Conservation (phyloP, 2,113 vertebrate species). For the Apistogramma diplotaenia region DNA sequence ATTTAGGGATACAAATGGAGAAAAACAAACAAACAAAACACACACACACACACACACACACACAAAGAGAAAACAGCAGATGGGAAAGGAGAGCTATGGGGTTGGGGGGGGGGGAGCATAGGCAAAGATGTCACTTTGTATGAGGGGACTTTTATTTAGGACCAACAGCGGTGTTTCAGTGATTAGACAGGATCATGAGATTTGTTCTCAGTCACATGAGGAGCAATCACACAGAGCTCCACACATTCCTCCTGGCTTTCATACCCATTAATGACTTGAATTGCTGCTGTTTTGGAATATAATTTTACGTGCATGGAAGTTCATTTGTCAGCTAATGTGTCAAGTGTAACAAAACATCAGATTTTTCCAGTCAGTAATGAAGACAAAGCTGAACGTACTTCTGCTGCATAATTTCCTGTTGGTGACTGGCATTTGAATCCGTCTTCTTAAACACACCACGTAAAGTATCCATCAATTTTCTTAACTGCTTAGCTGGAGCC, state of each 20-base stretch:
- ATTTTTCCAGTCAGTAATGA: too few relatives aligned
- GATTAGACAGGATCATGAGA: slow-evolving; percentile 37
- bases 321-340: neutral
- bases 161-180: neutral
- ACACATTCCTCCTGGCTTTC: neutral
- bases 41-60: neutral
- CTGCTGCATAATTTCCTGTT: too few relatives aligned
- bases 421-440: too few relatives aligned
- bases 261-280: neutral
- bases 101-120: neutral
- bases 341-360: too few relatives aligned
- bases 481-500: too few relatives aligned
- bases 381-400: too few relatives aligned
- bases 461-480: too few relatives aligned
- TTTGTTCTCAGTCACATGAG: slow-evolving; percentile 37
- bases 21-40: neutral
- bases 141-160: neutral
- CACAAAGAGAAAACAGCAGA: neutral
- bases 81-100: neutral
- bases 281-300: neutral
- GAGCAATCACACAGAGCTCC: slow-evolving; percentile 1
- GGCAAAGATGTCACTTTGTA: neutral
- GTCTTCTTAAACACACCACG: too few relatives aligned
- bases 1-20: neutral
- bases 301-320: neutral